Percentiles rank a stretch among this genome's conserved stretches.
phyloP scores from a whole-genome alignment of 1,140 invertebrate genomes.

The Papilio xuthus region DNA sequence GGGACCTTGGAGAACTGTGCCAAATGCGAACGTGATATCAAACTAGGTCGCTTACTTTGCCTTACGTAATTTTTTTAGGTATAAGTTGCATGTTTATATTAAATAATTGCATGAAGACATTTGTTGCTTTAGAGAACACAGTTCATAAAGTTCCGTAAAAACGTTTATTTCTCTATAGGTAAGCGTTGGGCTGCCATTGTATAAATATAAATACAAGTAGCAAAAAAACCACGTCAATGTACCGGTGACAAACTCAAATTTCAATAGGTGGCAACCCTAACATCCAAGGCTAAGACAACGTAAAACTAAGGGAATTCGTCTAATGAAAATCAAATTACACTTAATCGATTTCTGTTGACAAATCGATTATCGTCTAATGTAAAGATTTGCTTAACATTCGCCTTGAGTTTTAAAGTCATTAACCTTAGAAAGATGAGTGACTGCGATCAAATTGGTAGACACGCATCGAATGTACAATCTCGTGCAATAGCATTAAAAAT shows the following conservation, averaged over 20 bases:
- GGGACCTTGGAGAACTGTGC: neutral
- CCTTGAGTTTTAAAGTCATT: constrained; percentile 18
- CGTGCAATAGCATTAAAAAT: neutral
- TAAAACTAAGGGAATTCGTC: neutral
- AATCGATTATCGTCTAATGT: constrained; percentile 25
- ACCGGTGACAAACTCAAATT: too few species aligned
- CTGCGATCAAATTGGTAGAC: neutral
- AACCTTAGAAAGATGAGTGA: constrained; percentile 6
- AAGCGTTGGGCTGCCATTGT: neutral
- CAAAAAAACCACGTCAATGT: neutral
- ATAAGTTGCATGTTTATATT: neutral
- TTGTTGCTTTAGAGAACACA: neutral
- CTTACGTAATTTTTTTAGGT: neutral
- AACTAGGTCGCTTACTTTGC: neutral
- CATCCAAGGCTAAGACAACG: neutral
- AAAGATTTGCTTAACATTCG: constrained; percentile 26
- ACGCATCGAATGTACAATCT: neutral
- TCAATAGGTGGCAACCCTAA: neutral
- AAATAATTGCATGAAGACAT: neutral
- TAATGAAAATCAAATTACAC: neutral
- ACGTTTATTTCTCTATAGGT: too few species aligned
- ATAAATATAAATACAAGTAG: neutral
- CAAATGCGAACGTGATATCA: neutral
- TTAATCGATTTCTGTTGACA: constrained; percentile 17
- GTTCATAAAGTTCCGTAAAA: too few species aligned